Conservation (phyloP, 1,140 invertebrate genomes). For the Zeugodacus cucurbitae region DNA sequence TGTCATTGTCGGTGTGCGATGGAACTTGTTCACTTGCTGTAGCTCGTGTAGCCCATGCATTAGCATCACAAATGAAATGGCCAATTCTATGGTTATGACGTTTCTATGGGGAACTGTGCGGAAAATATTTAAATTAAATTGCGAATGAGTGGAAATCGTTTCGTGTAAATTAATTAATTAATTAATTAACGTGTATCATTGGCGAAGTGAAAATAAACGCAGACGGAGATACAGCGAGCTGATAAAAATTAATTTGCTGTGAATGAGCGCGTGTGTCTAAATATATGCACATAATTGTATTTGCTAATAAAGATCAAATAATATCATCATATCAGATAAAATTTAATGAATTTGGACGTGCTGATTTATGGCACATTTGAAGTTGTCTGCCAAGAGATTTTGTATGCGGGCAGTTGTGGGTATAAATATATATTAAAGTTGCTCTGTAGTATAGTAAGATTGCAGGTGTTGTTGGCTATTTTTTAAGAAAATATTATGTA, state of each 20-base stretch:
- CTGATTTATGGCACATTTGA: not conserved
- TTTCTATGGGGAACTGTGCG: not conserved
- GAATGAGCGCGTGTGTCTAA: not conserved
- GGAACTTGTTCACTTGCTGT: not conserved
- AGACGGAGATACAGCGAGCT: not conserved
- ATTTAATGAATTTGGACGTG: not conserved
- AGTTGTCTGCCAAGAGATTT: not conserved
- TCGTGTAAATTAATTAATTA: slow-evolving; percentile 23
- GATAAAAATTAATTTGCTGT: not conserved
- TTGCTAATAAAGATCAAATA: not conserved
- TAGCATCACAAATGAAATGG: not conserved
- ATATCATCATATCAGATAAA: not conserved
- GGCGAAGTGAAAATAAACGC: not conserved
- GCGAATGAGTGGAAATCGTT: not conserved
- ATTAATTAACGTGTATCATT: slow-evolving; percentile 2
- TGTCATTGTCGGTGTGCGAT: not conserved
- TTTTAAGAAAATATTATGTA: too few species aligned
- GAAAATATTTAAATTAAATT: not conserved
- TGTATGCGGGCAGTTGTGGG: not conserved
- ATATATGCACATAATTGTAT: not conserved
- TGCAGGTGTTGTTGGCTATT: too few species aligned
- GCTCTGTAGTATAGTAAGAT: too few species aligned
- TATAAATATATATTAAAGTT: not conserved
- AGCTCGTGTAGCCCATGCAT: not conserved
- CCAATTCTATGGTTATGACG: slow-evolving; percentile 12